Evolutionary conservation across 64 coral and sea anemone species (phyloP), one percentile per base, ranked within the genome.

Genomic region (Montipora capricornis): DNA sequence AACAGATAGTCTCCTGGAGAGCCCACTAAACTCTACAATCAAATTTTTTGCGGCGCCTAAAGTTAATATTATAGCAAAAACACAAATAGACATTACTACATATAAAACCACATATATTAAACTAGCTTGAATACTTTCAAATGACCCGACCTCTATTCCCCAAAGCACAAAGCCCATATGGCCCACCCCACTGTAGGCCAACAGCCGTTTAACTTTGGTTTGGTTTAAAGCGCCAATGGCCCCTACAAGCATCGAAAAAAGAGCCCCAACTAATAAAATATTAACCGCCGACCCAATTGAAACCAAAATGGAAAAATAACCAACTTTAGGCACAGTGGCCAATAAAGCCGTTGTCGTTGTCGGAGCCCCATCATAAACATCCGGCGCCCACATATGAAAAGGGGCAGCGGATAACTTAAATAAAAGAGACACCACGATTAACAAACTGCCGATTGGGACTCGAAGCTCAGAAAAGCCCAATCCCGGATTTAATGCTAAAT

Each of bases 341-440:
- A 94, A 94, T 81, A 94, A 70, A 79, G 93, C 93, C 68, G 87
- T 88, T 29, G 76, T 79, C 76, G 84, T 55, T 70, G 93, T 94
- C 50, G 93, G 93, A 47, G 93, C 93, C 19, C 93, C 93, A 24
- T 94, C 93, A 61, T 94, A 94, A 20, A 89, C 93, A 74, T 94
- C 93, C 20, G 93, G 93, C 44, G 93, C 93, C 93, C 93, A 94
- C 93, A 94, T 94, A 89, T 94, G 86, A 52, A 94, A 94, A 20
- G 93, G 93, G 52, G 87, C 93, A 16, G 85, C 93, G 75, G 93
- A 89, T 50, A 94, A 58, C 68, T 94, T 94, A 84, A 95, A 95
- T 64, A 95, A 95, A 47, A 95, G 75, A 19, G 93, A 76, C 16
- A 87, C 52, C 60, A 88, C 90, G 77, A 95, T 90, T 44, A 95